Base-by-base conservation (phyloP, 2,888 invertebrate species). In the Unio pictorum region DNA sequence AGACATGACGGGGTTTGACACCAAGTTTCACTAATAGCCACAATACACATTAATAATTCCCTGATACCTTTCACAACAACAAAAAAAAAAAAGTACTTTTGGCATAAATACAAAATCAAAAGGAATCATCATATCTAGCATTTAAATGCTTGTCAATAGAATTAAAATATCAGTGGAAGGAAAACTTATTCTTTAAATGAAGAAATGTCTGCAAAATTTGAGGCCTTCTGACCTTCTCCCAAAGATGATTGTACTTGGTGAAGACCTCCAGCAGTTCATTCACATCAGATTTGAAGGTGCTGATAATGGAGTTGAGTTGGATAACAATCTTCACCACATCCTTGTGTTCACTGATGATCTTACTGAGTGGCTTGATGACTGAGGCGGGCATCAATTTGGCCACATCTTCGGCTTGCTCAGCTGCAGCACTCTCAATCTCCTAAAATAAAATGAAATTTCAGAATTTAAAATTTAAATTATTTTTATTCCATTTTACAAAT, bases 181-280 rank as follows among this genome's bases (percentile, higher is more conserved):
- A 45, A 45, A 45, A 2, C 3, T 26, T 6, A 17, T 17, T 55
- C 4, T 45, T 5, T 5, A 4, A 30, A n/a, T 66, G 30, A 11
- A 55, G n/a, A 30, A 34, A 34, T 23, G 18, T 34, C 7, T 34
- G 45, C 30, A 55, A 11, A 28, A 30, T 30, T 23, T 55, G 15
- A 30, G 18, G 64, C 55, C n/a, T 23, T 55, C 79, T 73, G 67
- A 90, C 89, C 82, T 85, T 81, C 30, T 83, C 84, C 90, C 91
- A 91, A 55, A 91, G 81, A 72, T 90, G 89, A 86, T 94, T 94
- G 89, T 97, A 97, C 0, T 95, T 95, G 59, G 94, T 93, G 95
- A 97, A 97, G 78, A 94, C 93, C 81, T 95, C 94, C 34, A 97
- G 93, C 79, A 96, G 94, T n/a, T 93, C 93, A 66, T 93, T 93